Base-by-base conservation (phyloP, 2,888 invertebrate genomes). In the Cancer borealis region DNA sequence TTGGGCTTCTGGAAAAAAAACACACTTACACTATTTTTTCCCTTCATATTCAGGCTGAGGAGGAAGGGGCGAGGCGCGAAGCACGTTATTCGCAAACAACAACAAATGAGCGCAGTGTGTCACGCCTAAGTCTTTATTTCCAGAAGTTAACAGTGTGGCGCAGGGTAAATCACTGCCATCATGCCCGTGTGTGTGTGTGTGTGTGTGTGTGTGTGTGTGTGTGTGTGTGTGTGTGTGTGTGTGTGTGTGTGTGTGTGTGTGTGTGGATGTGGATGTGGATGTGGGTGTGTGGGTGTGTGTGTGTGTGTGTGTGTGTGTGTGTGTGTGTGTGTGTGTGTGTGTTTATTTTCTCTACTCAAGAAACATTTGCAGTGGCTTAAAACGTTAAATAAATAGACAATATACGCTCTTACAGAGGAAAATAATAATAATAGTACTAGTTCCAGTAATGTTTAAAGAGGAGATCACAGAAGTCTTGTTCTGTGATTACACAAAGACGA, bases 141-240 rank as follows among this genome's bases (percentile, higher is more conserved):
- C n/a, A 73, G 26, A 26, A 73, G 73, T 73, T 73, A 73, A 73
- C 73, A n/a, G 73, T 73, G 73, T 73, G 3, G n/a, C 3, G 17
- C 4, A 4, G 73, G 4, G 73, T 73, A n/a, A 73, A 73, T 73
- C n/a, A 17, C n/a, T n/a, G n/a, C 73, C 73, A 26, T 5, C 73
- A 4, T 73, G 26, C n/a, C 73, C n/a, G 6, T 6, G 17, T n/a
- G 73, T 73, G 73, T 73, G n/a, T 73, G n/a, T 73, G n/a, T n/a
- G 73, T 73, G 73, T 73, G 73, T 73, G 73, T 73, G 73, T 73
- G 73, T 73, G 73, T 73, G 73, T 73, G 73, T 73, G 73, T 73
- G 66, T 66, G 66, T 66, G 66, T 66, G 66, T 66, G 66, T 66
- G 79, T n/a, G 79, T n/a, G 79, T 79, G 79, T 26, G 79, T 30